Evolutionary conservation across 2,888 invertebrate species (phyloP), one percentile per base, ranked within the genome.

Genomic region (Notodonta dromedarius): DNA sequence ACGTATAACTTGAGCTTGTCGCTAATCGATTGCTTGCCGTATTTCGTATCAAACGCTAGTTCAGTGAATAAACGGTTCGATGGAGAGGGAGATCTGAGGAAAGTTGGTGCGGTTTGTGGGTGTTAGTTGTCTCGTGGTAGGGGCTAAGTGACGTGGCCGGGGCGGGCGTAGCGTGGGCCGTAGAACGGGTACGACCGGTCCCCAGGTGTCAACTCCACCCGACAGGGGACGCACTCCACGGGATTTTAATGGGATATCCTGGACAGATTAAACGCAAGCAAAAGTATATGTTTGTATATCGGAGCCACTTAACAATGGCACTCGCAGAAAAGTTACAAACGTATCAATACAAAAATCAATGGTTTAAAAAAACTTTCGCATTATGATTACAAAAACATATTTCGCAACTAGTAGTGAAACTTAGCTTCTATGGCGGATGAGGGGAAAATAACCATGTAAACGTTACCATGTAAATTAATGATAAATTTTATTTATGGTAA

Each of bases 121-220:
- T 53, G 14, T 14, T 52, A 14, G 44, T 67, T 54, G 13, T 55
- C 61, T 65, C 57, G 70, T 72, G 60, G 53, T 59, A 60, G 57
- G 67, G 69, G 73, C 71, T 67, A 70, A 77, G 76, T 81, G 73
- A 73, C 79, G 78, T 83, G 76, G 87, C 83, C 78, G 60, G 67
- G 65, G 76, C 73, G 73, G 82, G 80, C 82, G 80, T 87, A 89
- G 91, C 91, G 92, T 93, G 91, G 91, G 92, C 74, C 77, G 80
- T 78, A 78, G 84, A 91, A 91, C 91, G 84, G 88, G 91, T 90
- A 89, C 74, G 86, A 91, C 92, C 91, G 91, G 92, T 93, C 88
- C 79, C 89, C 91, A 91, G 90, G 90, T 91, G 90, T 84, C 87
- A 83, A 80, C 80, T 79, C 73, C 67, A 77, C 77, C 68, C 63